Conservation (phyloP, 2,888 invertebrate genomes). For the Drosophila kambysellisi region DNA sequence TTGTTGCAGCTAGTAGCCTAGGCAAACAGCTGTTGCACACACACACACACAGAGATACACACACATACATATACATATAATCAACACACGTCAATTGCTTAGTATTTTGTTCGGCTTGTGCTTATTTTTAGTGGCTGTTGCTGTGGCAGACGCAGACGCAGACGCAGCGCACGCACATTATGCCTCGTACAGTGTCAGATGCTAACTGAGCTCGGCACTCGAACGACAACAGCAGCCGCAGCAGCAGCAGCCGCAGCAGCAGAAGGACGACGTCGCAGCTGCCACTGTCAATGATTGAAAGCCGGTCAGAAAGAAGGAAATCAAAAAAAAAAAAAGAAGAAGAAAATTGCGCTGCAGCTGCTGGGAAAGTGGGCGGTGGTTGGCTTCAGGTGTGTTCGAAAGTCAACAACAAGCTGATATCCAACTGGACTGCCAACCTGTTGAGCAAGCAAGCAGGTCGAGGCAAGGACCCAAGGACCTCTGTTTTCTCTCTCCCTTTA, state of each 20-base stretch:
- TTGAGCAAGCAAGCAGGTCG: conserved; percentile 47
- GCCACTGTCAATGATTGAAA: conserved; percentile 58
- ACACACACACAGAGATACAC: not conserved
- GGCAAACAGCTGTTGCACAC: conserved; percentile 67
- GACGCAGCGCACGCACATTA: conserved; percentile 65
- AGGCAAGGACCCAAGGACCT: conserved; percentile 24
- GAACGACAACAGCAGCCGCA: conserved; percentile 8
- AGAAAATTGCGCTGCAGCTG: conserved; percentile 22
- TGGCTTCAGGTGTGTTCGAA: not conserved
- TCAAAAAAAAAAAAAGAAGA: not conserved
- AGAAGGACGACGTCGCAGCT: conserved; percentile 19
- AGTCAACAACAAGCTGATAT: conserved; percentile 32
- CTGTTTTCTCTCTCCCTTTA: not conserved
- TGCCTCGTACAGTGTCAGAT: conserved; percentile 61
- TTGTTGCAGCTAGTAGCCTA: conserved; percentile 10
- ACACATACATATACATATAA: not conserved
- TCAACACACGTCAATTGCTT: conserved; percentile 3
- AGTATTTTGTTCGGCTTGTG: not conserved
- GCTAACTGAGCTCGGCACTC: conserved; percentile 56
- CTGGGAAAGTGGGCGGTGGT: conserved; percentile 1
- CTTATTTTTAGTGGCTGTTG: conserved; percentile 2
- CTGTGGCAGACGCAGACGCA: conserved; percentile 6
- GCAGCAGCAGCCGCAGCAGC: conserved; percentile 10
- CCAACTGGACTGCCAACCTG: conserved; percentile 54
- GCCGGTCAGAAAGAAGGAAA: conserved; percentile 37